Conservation (phyloP, 92 coral and sea anemone species). For the Paramuricea clavata region DNA sequence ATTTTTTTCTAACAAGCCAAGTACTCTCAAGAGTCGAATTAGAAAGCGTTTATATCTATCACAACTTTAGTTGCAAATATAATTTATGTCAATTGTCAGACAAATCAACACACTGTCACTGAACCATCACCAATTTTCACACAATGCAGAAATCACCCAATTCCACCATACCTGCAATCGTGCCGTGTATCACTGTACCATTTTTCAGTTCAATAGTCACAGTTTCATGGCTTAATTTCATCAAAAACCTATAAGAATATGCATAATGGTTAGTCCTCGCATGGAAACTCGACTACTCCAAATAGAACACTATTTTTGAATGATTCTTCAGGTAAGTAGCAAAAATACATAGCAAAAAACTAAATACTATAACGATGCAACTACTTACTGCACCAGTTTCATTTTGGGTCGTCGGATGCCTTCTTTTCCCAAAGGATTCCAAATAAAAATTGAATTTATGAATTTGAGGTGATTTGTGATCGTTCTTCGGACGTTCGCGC, state of each 20-base stretch:
- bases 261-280: background rate
- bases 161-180: conserved; percentile 84
- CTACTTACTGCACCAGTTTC: conserved; percentile 94
- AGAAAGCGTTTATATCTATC: no score
- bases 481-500: conserved; percentile 85
- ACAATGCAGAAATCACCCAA: background rate
- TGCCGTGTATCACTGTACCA: conserved; percentile 99
- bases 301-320: background rate
- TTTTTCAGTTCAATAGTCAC: conserved; percentile 96
- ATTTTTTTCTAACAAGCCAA: no score
- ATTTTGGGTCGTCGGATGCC: conserved; percentile 85
- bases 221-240: conserved; percentile 99
- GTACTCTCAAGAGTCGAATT: no score
- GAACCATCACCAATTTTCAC: background rate
- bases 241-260: conserved; percentile 84
- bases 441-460: conserved; percentile 64
- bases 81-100: no score
- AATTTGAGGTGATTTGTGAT: conserved; percentile 1
- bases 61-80: no score
- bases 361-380: background rate
- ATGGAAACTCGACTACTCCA: background rate
- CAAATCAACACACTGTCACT: no score
- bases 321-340: background rate
- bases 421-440: conserved; percentile 89
- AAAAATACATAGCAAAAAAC: conserved; percentile 37